Conservation (phyloP, 2,888 invertebrate genomes). For the Amorpha juglandis region DNA sequence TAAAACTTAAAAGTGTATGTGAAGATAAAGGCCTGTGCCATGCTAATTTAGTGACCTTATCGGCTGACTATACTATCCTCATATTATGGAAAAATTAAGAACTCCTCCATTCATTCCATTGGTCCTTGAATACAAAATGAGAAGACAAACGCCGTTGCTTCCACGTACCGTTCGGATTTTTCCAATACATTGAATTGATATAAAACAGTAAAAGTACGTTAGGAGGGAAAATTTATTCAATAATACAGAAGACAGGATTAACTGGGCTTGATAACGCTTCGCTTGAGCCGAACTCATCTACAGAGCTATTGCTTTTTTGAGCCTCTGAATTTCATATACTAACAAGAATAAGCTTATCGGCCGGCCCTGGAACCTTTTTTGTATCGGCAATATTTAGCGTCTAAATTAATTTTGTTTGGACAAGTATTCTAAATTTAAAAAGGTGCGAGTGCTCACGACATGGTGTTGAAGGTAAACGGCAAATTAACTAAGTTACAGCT, state of each 20-base stretch:
- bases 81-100: neutral
- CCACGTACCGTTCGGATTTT: conserved; percentile 52
- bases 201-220: conserved; percentile 62
- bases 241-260: conserved; percentile 76
- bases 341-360: conserved; percentile 47
- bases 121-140: conserved; percentile 40
- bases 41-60: neutral
- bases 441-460: conserved; percentile 28
- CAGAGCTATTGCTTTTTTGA: conserved; percentile 66
- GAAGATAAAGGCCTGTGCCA: neutral
- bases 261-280: conserved; percentile 73
- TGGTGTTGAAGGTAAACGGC: conserved; percentile 44
- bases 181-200: conserved; percentile 63
- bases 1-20: neutral
- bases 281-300: conserved; percentile 69
- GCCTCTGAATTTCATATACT: conserved; percentile 60
- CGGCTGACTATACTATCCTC: neutral
- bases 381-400: conserved; percentile 42
- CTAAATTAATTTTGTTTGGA: conserved; percentile 42
- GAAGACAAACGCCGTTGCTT: conserved; percentile 39
- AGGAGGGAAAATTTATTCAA: conserved; percentile 73
- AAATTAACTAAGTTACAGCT: conserved; percentile 60
- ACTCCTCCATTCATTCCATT: conserved; percentile 32
- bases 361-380: conserved; percentile 39
- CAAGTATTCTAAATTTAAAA: conserved; percentile 38